Base-by-base conservation (phyloP, 2,888 invertebrate species). In the Dermolepida albohirtum region DNA sequence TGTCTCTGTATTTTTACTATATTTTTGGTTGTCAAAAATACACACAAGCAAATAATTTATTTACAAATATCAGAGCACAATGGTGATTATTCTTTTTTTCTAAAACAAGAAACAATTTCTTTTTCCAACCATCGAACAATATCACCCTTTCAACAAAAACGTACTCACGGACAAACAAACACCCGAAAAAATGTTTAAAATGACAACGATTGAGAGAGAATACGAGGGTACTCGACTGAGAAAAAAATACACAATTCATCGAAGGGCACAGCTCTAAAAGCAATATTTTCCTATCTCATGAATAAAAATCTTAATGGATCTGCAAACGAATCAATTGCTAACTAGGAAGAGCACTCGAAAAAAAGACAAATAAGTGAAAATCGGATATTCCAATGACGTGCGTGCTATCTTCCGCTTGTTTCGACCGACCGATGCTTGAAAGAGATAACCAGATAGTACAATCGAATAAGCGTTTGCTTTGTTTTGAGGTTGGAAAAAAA, bases 291-390 rank as follows among this genome's bases (percentile, higher is more conserved):
- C 59, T 59, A 59, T 59, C 59, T 44, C 17, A 47, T 44, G 44
- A 44, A 17, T 27, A 29, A 10, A 34, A 59, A 59, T 59, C 59
- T 59, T 59, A 59, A 59, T 59, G 29, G 44, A 59, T 44, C 59
- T 44, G 43, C 59, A 29, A 59, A 59, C 59, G 59, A 59, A 59
- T 59, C 59, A 59, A 59, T 59, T 59, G 11, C 41, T 55, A 10
- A 10, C 29, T 14, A n/a, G 17, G n/a, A 51, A 7, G 34, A 51
- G 12, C n/a, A 27, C 11, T 40, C 1, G 12, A 44, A 59, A 59
- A 44, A 29, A 59, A 59, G 34, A 34, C 34, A 34, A 34, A 34
- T 34, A 34, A 34, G 34, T 16, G 27, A 47, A 44, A 59, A 59
- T 59, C 44, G 59, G 44, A 59, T 44, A 47, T 59, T 59, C 57